Evolutionary conservation across 2,113 vertebrate genomes (phyloP).

Genomic region (Apaloderma vittatum): DNA sequence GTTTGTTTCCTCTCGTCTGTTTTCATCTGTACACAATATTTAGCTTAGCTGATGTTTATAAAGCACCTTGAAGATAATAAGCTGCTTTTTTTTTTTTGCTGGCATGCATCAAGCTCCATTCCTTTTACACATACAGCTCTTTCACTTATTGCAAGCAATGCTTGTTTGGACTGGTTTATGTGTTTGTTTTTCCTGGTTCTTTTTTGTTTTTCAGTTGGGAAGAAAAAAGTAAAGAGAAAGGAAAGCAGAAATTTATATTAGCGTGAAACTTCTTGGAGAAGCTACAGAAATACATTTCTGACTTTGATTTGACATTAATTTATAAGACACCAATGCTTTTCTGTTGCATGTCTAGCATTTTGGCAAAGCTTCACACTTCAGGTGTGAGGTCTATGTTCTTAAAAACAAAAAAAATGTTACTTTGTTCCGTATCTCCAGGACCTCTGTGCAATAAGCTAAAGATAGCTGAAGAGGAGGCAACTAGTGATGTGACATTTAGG

Average conservation of each 20-base stretch:
- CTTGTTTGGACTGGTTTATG: background rate
- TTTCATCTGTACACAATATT: background rate
- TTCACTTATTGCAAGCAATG: rapidly evolving
- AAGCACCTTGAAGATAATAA: background rate
- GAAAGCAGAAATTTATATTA: background rate
- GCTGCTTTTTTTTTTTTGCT: background rate
- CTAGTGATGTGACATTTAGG: background rate
- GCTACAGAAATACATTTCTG: background rate
- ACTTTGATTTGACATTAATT: background rate
- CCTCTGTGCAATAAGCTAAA: background rate
- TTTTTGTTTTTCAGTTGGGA: background rate
- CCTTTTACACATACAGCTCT: background rate
- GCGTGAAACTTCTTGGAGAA: background rate
- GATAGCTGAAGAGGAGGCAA: background rate
- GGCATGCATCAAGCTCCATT: background rate
- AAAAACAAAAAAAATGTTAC: background rate
- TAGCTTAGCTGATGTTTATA: background rate
- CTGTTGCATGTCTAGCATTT: background rate
- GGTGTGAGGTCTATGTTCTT: background rate
- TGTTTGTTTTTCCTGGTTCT: background rate
- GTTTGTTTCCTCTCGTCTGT: background rate
- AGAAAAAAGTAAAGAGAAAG: background rate
- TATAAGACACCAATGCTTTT: background rate
- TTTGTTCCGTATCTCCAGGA: background rate
- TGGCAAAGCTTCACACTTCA: background rate